Evolutionary conservation across 2,797 vertebrate species (phyloP), one percentile per base, ranked within the genome.

Genomic region (Austrolebias charrua): DNA sequence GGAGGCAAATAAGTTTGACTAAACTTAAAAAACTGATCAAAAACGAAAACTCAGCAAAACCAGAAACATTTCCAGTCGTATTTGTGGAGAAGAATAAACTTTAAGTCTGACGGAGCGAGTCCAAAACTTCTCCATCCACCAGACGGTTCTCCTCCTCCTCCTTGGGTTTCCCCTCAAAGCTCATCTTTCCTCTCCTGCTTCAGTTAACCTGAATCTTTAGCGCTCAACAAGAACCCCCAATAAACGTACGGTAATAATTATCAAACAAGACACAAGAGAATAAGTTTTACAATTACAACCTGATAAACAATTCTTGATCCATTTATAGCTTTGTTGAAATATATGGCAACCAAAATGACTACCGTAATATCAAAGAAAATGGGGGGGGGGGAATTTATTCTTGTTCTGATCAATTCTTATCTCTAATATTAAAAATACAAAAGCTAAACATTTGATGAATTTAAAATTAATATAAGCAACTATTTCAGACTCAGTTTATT

Each of bases 41-140:
- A 33, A 6, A 9, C 7, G 7, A 20, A 9, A 57, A 4, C n/a
- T 9, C 10, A 42, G 42, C 16, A 31, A 7, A 13, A 57, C 24
- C 24, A 24, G 24, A 61, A 55, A 44, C 11, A 43, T 44, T 62
- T 67, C 20, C 53, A 54, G 51, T 14, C 40, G 38, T 44, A 47
- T 60, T 50, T 46, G 16, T 63, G 2, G 24, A 24, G 24, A 24
- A 2, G 24, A 1, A 1, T 24, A 24, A 24, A 24, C 24, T 9
- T 9, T 6, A 9, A 33, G 6, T 18, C 7, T 18, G n/a, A 19
- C 44, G 8, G 16, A 18, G 24, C 24, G 3, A 24, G 3, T 24
- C 24, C 24, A 45, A 3, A 19, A 35, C 40, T 38, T 35, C 40
- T 48, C 44, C 29, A 4, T n/a, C 24, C 55, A 57, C 28, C 42